Conservation (phyloP, 2,888 invertebrate species). For the Ischnura elegans region DNA sequence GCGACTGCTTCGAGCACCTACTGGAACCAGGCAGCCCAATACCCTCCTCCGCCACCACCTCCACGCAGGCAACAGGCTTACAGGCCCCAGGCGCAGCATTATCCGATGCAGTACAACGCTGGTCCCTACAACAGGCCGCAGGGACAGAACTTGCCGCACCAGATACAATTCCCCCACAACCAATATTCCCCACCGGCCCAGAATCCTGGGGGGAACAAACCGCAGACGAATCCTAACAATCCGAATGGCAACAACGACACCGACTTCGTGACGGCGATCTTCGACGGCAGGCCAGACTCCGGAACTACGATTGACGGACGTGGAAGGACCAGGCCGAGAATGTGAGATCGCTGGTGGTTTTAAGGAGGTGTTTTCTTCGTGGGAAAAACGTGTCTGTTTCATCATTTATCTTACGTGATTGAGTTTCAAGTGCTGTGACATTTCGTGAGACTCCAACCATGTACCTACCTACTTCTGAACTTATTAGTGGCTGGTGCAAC, state of each 20-base stretch:
- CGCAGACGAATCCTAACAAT: not conserved
- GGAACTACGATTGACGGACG: not conserved
- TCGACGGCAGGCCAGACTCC: not conserved
- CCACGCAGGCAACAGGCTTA: not conserved
- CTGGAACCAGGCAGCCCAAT: not conserved
- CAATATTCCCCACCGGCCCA: not conserved
- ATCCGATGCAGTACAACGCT: not conserved
- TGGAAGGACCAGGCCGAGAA: not conserved
- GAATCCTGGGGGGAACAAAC: too few relatives aligned
- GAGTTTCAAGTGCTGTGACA: too few relatives aligned
- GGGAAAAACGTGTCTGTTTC: too few relatives aligned
- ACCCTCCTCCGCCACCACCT: not conserved
- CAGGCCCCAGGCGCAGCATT: not conserved
- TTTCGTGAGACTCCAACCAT: too few relatives aligned
- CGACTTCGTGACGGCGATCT: not conserved
- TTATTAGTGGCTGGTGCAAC: too few relatives aligned
- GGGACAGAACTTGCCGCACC: not conserved
- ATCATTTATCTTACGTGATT: too few relatives aligned
- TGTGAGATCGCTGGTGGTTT: too few relatives aligned
- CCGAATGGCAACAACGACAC: not conserved
- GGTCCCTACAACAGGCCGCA: not conserved
- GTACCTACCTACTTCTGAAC: too few relatives aligned
- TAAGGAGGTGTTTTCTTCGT: too few relatives aligned
- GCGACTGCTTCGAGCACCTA: not conserved
- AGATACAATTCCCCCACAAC: not conserved